phyloP scores from a whole-genome alignment of 2,888 invertebrate species.

The Apotomis capreana region DNA sequence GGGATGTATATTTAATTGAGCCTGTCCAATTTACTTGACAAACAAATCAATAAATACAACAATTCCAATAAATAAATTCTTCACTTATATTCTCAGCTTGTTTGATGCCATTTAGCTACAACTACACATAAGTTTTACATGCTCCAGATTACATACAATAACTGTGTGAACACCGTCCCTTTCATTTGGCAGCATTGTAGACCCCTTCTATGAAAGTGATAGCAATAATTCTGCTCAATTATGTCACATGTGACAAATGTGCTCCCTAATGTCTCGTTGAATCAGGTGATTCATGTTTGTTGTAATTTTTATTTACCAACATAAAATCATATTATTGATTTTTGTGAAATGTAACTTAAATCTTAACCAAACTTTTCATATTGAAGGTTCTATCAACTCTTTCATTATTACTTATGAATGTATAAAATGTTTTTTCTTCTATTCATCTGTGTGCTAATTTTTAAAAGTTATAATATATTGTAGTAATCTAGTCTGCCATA shows the following conservation, averaged over 20 bases:
- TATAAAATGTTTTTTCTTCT: no score
- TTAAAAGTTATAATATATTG: no score
- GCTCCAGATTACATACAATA: background rate
- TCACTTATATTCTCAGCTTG: background rate
- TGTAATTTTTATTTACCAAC: slow-evolving; percentile 9
- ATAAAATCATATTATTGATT: background rate
- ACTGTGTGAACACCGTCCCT: slow-evolving; percentile 23
- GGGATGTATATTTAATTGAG: no score
- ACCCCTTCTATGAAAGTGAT: slow-evolving; percentile 29
- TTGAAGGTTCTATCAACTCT: no score
- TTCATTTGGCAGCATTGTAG: slow-evolving; percentile 28
- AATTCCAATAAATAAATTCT: background rate
- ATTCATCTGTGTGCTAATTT: no score
- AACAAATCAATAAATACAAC: background rate
- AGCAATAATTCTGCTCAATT: slow-evolving; percentile 11
- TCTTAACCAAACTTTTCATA: no score
- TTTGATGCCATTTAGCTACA: background rate
- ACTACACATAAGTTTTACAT: background rate
- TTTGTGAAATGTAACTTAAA: no score
- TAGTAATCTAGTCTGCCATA: no score
- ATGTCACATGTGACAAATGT: slow-evolving; percentile 21
- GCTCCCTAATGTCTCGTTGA: slow-evolving; percentile 5
- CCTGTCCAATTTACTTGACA: background rate
- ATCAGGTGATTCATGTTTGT: slow-evolving; percentile 1
- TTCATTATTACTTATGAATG: no score